phyloP scores from a whole-genome alignment of 2,888 invertebrate species.

The Tiphia femorata region DNA sequence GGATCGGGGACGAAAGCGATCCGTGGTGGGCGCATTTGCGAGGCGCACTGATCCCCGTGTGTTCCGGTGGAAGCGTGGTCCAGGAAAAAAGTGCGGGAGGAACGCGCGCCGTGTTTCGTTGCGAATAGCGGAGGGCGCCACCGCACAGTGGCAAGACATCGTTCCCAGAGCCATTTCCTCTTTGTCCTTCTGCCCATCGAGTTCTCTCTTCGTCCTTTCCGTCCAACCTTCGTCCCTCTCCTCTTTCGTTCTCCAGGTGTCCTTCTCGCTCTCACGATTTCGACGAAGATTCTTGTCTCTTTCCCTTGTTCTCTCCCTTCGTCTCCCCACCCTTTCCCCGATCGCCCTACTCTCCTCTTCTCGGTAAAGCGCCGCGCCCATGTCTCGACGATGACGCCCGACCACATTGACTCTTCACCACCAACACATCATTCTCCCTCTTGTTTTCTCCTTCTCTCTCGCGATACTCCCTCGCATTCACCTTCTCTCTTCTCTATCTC shows the following conservation, averaged over 20 bases:
- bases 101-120: slow-evolving; percentile 17
- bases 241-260: too few species aligned
- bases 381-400: slow-evolving; percentile 14
- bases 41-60: too few species aligned
- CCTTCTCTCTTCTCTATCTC: background rate
- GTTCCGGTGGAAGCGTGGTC: slow-evolving; percentile 3
- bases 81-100: slow-evolving; percentile 21
- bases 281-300: slow-evolving; percentile 3
- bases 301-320: slow-evolving; percentile 15
- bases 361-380: slow-evolving; percentile 42
- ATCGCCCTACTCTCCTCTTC: slow-evolving; percentile 23
- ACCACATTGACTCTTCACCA: background rate
- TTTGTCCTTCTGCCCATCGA: slow-evolving; percentile 27
- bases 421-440: background rate
- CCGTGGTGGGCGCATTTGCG: too few species aligned
- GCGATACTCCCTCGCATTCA: background rate
- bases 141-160: slow-evolving; percentile 47
- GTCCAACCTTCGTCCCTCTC: slow-evolving; percentile 15
- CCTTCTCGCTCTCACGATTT: background rate
- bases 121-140: slow-evolving; percentile 55
- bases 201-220: too few species aligned
- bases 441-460: background rate
- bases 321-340: slow-evolving; percentile 7
- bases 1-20: too few species aligned
- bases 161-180: slow-evolving; percentile 22